phyloP scores from a whole-genome alignment of 2,797 vertebrate genomes.

The Protosalanx chinensis region DNA sequence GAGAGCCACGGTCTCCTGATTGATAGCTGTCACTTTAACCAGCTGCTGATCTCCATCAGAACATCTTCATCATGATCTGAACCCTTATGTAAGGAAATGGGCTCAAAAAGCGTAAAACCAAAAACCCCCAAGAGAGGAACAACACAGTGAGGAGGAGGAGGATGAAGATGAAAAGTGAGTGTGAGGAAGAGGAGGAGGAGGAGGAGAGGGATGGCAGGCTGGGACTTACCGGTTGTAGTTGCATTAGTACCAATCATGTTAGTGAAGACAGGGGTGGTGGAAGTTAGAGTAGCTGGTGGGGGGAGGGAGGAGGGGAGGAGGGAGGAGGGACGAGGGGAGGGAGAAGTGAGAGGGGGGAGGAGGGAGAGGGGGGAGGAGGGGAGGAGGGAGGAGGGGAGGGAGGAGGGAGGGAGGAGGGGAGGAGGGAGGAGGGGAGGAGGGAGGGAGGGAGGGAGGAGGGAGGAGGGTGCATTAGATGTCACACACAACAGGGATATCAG shows the following conservation, averaged over 20 bases:
- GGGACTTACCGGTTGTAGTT: constrained; percentile 79
- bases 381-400: neutral
- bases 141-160: neutral
- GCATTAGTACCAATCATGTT: constrained; percentile 85
- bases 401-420: neutral
- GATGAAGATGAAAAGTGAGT: neutral
- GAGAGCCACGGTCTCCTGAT: neutral
- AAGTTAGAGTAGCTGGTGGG: constrained; percentile 79
- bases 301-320: neutral
- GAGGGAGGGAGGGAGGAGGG: neutral
- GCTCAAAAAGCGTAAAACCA: neutral
- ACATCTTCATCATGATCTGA: neutral
- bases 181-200: constrained; percentile 4
- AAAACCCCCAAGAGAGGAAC: neutral
- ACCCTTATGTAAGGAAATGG: no score
- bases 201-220: neutral
- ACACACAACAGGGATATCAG: neutral
- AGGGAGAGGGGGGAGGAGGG: neutral
- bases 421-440: neutral
- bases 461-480: neutral
- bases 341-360: neutral
- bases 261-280: constrained; percentile 79
- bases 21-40: no score
- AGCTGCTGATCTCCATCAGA: neutral
- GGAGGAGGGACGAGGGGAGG: neutral